A percentile compares a stretch with the other conserved stretches of the same genome.
Evolutionary conservation across 1,140 invertebrate species (phyloP).

Genomic region (Zaprionus taronus): DNA sequence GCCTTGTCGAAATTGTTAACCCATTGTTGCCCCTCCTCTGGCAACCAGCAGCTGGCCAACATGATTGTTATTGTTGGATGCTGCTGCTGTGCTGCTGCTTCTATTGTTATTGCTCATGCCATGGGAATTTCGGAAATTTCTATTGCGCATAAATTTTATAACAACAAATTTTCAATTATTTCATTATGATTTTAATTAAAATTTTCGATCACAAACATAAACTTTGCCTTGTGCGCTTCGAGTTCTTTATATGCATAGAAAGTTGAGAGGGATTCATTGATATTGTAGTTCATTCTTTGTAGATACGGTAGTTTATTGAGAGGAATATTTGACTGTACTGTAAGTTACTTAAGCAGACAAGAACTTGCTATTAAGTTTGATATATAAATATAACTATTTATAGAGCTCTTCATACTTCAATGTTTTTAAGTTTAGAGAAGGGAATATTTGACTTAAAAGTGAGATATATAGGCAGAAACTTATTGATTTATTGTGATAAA

Average conservation of each 20-base stretch:
- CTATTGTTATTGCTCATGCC: constrained; percentile 59
- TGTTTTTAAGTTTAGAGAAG: too few species aligned
- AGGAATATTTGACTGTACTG: neutral
- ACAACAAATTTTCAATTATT: constrained; percentile 77
- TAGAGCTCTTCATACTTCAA: too few species aligned
- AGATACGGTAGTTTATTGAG: neutral
- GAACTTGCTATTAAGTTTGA: too few species aligned
- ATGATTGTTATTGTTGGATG: constrained; percentile 49
- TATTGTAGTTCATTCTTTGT: neutral
- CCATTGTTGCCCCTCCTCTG: neutral
- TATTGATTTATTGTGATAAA: too few species aligned
- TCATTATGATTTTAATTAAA: constrained; percentile 82
- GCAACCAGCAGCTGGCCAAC: constrained; percentile 3
- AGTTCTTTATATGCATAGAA: constrained; percentile 4
- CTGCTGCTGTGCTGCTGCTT: constrained; percentile 25
- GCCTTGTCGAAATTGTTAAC: constrained; percentile 12
- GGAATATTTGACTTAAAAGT: too few species aligned
- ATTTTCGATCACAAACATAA: constrained; percentile 58
- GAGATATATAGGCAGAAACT: too few species aligned
- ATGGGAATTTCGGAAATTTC: constrained; percentile 70
- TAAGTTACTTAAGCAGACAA: too few species aligned
- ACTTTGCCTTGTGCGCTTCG: constrained; percentile 31
- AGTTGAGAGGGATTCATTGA: constrained; percentile 5
- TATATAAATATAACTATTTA: too few species aligned
- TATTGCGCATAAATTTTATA: constrained; percentile 66